These are phyloP conservation scores for Takifugu bimaculatus DNA, from an alignment of 2,113 vertebrate species.

Conservation along the genomic window DNA sequence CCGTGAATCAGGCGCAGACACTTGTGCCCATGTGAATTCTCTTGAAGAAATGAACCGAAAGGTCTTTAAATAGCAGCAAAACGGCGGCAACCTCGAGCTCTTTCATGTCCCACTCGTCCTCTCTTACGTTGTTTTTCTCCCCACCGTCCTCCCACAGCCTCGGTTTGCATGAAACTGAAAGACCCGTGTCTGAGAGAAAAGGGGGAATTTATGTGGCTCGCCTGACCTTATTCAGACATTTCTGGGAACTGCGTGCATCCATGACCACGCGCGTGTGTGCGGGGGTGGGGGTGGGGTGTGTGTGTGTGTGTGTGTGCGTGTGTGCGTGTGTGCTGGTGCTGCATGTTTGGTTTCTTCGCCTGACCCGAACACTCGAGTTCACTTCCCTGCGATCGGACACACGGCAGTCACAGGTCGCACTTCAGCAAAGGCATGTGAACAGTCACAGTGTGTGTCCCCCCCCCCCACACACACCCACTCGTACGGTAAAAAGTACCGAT, in stretches of 20 bases:
- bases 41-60: constrained; percentile 23
- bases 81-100: constrained; percentile 13
- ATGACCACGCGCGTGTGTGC: constrained; percentile 9
- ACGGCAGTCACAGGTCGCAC: constrained; percentile 37
- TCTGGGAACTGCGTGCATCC: constrained; percentile 54
- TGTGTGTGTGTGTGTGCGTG: constrained; percentile 12
- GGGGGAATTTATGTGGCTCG: constrained; percentile 70
- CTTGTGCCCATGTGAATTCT: neutral
- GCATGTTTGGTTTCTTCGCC: constrained; percentile 37
- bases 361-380: constrained; percentile 56
- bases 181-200: constrained; percentile 56
- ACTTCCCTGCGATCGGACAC: constrained; percentile 58
- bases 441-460: constrained; percentile 28
- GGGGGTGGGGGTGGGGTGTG: neutral
- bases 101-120: constrained; percentile 37
- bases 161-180: constrained; percentile 66
- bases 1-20: neutral
- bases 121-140: constrained; percentile 24
- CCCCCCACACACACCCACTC: constrained; percentile 7
- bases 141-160: constrained; percentile 47
- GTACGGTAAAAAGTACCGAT: neutral
- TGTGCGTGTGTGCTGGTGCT: constrained; percentile 1
- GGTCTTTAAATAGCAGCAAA: constrained; percentile 25
- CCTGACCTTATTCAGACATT: constrained; percentile 66
- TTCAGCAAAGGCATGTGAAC: constrained; percentile 54